A percentile compares a stretch with the other conserved stretches of the same genome.
These are phyloP conservation scores for Hirundo rustica DNA, from an alignment of 2,797 vertebrate genomes.

Conservation along the genomic window DNA sequence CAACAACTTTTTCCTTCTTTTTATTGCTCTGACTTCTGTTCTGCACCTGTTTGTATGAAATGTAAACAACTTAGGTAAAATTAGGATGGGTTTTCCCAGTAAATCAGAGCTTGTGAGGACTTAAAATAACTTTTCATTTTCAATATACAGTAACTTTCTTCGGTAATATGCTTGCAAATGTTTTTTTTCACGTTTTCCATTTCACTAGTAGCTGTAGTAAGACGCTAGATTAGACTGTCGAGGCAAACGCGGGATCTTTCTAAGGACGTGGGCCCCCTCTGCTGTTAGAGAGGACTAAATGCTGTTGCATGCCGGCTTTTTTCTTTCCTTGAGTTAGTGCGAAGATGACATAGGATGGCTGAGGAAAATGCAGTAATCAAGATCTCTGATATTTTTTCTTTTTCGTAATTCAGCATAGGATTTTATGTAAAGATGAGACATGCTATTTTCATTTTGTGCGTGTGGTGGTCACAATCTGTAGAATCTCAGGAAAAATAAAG, in stretches of 20 bases:
- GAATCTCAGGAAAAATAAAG: neutral
- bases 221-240: neutral
- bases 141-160: neutral
- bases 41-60: neutral
- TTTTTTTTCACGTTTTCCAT: neutral
- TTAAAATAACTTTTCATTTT: neutral
- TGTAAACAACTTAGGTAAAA: neutral
- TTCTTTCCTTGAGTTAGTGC: neutral
- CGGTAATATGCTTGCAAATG: neutral
- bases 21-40: neutral
- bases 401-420: neutral
- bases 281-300: slow-evolving; percentile 4
- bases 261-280: slow-evolving; percentile 53
- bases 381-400: neutral
- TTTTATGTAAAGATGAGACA: neutral
- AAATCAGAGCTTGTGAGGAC: neutral
- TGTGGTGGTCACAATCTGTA: neutral
- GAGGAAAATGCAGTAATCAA: neutral
- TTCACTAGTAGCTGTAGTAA: neutral
- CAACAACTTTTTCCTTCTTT: neutral
- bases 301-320: accelerated
- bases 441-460: neutral
- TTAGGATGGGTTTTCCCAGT: neutral
- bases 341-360: neutral
- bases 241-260: neutral